Evolutionary conservation across 2,888 invertebrate genomes (phyloP).

Genomic region (Acronicta aceris): DNA sequence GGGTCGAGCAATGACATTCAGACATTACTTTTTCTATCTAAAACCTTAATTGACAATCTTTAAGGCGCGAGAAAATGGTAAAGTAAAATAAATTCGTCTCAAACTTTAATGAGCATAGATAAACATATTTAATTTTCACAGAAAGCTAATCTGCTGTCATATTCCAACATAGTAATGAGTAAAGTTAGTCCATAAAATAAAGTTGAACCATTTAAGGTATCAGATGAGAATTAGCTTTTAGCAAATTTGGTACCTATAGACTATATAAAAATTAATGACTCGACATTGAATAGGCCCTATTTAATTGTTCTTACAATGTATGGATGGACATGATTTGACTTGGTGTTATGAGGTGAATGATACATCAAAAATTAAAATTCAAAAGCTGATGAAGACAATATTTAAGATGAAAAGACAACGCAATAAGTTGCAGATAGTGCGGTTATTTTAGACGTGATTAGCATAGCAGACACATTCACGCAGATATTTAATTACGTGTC

Average conservation of each 20-base stretch:
- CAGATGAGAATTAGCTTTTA: neutral
- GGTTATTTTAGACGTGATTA: neutral
- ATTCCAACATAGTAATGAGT: slow-evolving; percentile 33
- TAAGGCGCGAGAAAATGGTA: too few relatives aligned
- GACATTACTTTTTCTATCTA: too few relatives aligned
- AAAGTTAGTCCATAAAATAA: slow-evolving; percentile 38
- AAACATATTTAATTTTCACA: slow-evolving; percentile 8
- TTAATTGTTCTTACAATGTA: too few relatives aligned
- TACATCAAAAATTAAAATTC: too few relatives aligned
- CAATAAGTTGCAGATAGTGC: neutral
- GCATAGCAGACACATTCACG: neutral
- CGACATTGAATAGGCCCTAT: too few relatives aligned
- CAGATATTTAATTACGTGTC: neutral
- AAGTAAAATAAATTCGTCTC: too few relatives aligned
- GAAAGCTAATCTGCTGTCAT: slow-evolving; percentile 7
- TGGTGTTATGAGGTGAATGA: too few relatives aligned
- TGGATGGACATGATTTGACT: too few relatives aligned
- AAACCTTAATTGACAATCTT: too few relatives aligned
- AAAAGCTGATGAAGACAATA: neutral
- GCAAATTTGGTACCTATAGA: too few relatives aligned
- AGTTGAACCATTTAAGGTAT: slow-evolving; percentile 21
- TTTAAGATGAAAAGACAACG: neutral
- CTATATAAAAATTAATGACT: too few relatives aligned
- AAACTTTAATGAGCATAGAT: neutral
- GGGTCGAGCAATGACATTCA: too few relatives aligned